Percentiles rank a stretch among this genome's conserved stretches.
These are phyloP conservation scores for Phalacrocorax pelagicus DNA, from an alignment of 2,113 vertebrate genomes.

Conservation along the genomic window DNA sequence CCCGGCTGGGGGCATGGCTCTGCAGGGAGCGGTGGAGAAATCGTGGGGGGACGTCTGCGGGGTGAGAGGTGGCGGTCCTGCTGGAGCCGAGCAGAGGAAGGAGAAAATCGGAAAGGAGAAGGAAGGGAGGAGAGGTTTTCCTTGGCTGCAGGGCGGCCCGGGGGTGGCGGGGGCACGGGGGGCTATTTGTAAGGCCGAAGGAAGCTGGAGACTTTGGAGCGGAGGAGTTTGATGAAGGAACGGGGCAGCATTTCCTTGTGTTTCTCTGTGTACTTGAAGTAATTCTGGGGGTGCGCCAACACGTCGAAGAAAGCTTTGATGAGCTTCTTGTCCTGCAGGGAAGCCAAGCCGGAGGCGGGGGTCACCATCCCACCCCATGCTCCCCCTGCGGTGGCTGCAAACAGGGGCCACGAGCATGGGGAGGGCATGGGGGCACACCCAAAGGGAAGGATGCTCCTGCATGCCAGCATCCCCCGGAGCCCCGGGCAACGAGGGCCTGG, in stretches of 20 bases:
- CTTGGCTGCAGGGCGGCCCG: background rate
- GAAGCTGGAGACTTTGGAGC: slow-evolving; percentile 98
- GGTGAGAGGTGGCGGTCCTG: slow-evolving; percentile 57
- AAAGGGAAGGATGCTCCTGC: background rate
- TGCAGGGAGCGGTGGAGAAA: background rate
- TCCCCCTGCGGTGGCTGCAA: accelerated
- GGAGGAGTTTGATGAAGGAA: slow-evolving; percentile 97
- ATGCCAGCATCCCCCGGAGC: background rate
- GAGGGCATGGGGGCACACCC: accelerated
- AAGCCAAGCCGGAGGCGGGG: background rate
- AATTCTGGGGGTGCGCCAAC: slow-evolving; percentile 96
- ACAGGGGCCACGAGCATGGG: accelerated
- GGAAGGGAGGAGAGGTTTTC: slow-evolving; percentile 56
- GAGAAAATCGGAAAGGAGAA: slow-evolving; percentile 37
- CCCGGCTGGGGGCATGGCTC: background rate
- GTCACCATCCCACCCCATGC: background rate
- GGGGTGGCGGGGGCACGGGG: background rate
- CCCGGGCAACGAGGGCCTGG: accelerated
- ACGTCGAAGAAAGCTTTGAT: slow-evolving; percentile 99
- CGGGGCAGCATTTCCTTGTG: slow-evolving; percentile 98
- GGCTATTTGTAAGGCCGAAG: slow-evolving; percentile 96
- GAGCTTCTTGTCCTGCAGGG: slow-evolving; percentile 94
- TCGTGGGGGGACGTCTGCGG: slow-evolving; percentile 60
- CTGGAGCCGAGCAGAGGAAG: slow-evolving; percentile 62
- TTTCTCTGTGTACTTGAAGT: slow-evolving; percentile 98